Conservation (phyloP, 2,113 vertebrate species). For the Ageneiosus marmoratus region DNA sequence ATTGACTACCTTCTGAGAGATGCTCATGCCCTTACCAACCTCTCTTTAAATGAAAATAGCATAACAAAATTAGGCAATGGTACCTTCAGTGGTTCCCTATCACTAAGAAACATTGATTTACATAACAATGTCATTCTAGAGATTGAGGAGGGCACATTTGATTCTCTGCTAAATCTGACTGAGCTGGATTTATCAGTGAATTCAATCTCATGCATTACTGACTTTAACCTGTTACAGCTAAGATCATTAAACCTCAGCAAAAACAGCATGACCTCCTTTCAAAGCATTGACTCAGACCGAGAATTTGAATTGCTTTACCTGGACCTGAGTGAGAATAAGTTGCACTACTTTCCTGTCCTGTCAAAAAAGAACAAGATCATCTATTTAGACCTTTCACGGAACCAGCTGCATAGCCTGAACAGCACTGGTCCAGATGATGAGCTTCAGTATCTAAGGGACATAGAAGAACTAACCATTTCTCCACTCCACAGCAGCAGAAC, state of each 20-base stretch:
- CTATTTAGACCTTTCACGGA: slow-evolving; percentile 85
- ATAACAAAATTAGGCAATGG: slow-evolving; percentile 79
- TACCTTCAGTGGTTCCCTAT: slow-evolving; percentile 75
- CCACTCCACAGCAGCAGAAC: slow-evolving; percentile 49
- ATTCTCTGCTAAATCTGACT: slow-evolving; percentile 73
- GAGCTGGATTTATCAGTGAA: slow-evolving; percentile 91
- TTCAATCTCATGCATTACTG: slow-evolving; percentile 90
- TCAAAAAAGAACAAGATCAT: slow-evolving; percentile 75
- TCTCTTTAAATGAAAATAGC: slow-evolving; percentile 87
- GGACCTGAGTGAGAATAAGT: slow-evolving; percentile 89
- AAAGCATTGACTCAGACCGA: slow-evolving; percentile 60
- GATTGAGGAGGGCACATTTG: slow-evolving; percentile 90
- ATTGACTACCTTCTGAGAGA: slow-evolving; percentile 79
- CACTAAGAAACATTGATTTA: slow-evolving; percentile 78
- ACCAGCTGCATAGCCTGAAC: slow-evolving; percentile 76
- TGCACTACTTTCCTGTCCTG: slow-evolving; percentile 82
- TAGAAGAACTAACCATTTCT: slow-evolving; percentile 56
- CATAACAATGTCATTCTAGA: slow-evolving; percentile 94
- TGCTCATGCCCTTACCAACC: slow-evolving; percentile 74
- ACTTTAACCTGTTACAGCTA: slow-evolving; percentile 86
- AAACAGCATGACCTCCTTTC: slow-evolving; percentile 90
- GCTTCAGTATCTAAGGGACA: slow-evolving; percentile 52
- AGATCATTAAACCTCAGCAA: slow-evolving; percentile 85
- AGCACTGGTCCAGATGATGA: slow-evolving; percentile 56
- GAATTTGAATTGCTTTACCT: slow-evolving; percentile 75